These are phyloP conservation scores for Hanleya hanleyi DNA, from an alignment of 2,888 invertebrate species.

Conservation along the genomic window DNA sequence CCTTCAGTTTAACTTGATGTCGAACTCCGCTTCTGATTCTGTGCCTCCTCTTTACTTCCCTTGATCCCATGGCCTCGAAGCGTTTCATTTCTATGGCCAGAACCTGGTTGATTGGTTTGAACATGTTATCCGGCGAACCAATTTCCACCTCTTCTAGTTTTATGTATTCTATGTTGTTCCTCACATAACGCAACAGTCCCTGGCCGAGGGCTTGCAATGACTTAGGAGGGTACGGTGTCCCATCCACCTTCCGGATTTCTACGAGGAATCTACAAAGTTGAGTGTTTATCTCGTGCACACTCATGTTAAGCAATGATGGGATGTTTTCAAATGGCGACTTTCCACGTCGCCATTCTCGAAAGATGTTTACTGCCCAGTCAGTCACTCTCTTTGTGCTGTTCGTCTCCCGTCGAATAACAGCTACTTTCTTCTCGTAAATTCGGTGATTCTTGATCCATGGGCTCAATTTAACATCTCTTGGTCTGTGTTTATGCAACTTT, in stretches of 20 bases:
- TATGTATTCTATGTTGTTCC: neutral
- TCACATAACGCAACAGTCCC: neutral
- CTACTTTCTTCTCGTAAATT: too few relatives aligned
- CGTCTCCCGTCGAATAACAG: too few relatives aligned
- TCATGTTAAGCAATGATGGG: neutral
- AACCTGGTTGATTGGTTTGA: constrained; percentile 2
- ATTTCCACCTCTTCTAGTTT: neutral
- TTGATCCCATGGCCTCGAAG: too few relatives aligned
- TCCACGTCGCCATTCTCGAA: neutral
- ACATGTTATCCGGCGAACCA: neutral
- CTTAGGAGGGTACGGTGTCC: neutral
- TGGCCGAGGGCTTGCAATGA: neutral
- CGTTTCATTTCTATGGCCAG: neutral
- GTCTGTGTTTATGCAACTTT: too few relatives aligned
- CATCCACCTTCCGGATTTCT: neutral
- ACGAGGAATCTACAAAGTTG: neutral
- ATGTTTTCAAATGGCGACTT: neutral
- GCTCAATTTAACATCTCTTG: too few relatives aligned
- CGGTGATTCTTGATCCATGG: too few relatives aligned
- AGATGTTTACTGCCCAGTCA: neutral
- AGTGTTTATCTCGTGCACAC: neutral
- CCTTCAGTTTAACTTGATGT: too few relatives aligned
- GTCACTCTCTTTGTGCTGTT: neutral
- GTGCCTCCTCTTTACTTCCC: too few relatives aligned
- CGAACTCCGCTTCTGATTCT: too few relatives aligned